Evolutionary conservation across 1,140 invertebrate genomes (phyloP).

Genomic region (Ceratoteleas bidentatus): DNA sequence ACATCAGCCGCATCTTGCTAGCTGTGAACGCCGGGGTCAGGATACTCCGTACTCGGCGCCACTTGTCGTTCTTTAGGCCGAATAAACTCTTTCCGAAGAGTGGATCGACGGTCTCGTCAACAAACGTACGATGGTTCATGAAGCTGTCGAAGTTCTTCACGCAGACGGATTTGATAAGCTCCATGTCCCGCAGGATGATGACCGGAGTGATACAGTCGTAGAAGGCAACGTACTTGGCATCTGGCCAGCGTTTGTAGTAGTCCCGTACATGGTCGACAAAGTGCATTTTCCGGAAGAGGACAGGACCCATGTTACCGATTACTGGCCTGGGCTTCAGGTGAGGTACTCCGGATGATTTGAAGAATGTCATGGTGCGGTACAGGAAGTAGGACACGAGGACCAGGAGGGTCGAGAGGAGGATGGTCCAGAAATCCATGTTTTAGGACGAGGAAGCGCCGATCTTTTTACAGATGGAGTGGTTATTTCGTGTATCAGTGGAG

Average conservation of each 20-base stretch:
- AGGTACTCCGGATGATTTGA: constrained; percentile 69
- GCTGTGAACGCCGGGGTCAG: constrained; percentile 78
- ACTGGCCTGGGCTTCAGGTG: constrained; percentile 30
- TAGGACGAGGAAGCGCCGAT: no score
- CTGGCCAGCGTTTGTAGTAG: constrained; percentile 42
- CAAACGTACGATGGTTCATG: constrained; percentile 80
- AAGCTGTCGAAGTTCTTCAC: constrained; percentile 87
- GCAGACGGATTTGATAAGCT: constrained; percentile 76
- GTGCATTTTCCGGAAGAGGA: constrained; percentile 29
- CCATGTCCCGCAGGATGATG: constrained; percentile 49
- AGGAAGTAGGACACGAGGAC: background rate
- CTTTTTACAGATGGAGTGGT: no score
- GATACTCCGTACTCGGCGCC: constrained; percentile 75
- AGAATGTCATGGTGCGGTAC: constrained; percentile 43
- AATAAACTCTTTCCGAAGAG: constrained; percentile 82
- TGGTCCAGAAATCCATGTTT: constrained; percentile 3
- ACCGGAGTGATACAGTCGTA: constrained; percentile 69
- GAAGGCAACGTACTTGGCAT: constrained; percentile 64
- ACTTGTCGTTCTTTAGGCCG: constrained; percentile 78
- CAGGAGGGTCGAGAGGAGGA: background rate
- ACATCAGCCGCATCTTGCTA: constrained; percentile 76
- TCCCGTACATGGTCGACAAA: constrained; percentile 29
- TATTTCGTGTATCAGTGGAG: no score
- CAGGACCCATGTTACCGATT: constrained; percentile 65
- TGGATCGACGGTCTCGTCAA: constrained; percentile 78